These are phyloP conservation scores for Gorsachius magnificus DNA, from an alignment of 2,797 vertebrate species.

Conservation along the genomic window DNA sequence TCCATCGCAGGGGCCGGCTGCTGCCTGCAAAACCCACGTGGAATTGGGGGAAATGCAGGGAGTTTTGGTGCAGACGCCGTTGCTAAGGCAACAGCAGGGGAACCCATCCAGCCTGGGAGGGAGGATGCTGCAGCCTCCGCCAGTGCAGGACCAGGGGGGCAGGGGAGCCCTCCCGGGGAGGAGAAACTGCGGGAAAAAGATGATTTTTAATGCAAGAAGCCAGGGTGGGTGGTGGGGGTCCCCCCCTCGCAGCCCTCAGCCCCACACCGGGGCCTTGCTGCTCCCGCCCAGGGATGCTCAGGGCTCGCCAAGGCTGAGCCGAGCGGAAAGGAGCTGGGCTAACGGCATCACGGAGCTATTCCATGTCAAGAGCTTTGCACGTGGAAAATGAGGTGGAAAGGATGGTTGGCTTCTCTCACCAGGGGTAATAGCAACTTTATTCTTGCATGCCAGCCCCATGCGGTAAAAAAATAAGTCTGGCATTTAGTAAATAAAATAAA, in stretches of 20 bases:
- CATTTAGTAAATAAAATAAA: background rate
- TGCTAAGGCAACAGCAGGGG: background rate
- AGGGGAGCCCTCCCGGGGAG: background rate
- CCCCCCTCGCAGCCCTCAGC: background rate
- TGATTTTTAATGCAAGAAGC: background rate
- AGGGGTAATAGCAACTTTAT: background rate
- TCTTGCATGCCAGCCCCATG: background rate
- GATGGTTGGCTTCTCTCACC: background rate
- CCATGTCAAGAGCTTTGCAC: background rate
- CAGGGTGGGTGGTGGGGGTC: rapidly evolving
- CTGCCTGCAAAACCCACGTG: background rate
- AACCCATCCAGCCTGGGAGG: background rate
- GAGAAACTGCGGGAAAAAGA: background rate
- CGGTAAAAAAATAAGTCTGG: background rate
- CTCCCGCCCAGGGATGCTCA: background rate
- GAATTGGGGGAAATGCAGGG: background rate
- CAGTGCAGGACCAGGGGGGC: background rate
- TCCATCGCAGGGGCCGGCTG: background rate
- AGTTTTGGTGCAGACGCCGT: conserved; percentile 22
- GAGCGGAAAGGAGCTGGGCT: background rate
- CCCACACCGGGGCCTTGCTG: background rate
- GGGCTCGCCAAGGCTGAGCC: background rate
- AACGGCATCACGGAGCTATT: background rate
- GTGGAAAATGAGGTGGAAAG: background rate
- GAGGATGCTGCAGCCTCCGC: background rate